These are phyloP conservation scores for Raja brachyura DNA, from an alignment of 2,113 vertebrate genomes.

Conservation along the genomic window DNA sequence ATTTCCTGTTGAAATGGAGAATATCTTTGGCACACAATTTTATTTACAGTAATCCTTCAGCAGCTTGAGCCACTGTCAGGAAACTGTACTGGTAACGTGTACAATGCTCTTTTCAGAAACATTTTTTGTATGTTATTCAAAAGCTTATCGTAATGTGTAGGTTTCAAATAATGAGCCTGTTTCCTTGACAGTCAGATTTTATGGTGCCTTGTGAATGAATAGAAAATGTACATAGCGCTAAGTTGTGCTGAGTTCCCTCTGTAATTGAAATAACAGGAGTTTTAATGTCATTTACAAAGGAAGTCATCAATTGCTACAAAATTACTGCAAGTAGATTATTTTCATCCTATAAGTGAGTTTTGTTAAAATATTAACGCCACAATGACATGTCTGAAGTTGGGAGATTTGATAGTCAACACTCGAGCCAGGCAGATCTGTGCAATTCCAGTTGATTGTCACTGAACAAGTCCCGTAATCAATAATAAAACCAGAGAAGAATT, in stretches of 20 bases:
- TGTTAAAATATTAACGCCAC: background rate
- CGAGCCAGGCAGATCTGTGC: background rate
- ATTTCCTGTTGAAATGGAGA: slow-evolving; percentile 3
- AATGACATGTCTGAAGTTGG: background rate
- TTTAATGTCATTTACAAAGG: background rate
- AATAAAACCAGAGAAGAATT: background rate
- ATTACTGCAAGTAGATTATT: background rate
- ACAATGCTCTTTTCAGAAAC: background rate
- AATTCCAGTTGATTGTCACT: background rate
- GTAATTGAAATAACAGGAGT: background rate
- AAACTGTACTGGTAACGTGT: background rate
- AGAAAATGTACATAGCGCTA: background rate
- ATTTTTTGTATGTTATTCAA: background rate
- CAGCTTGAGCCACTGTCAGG: background rate
- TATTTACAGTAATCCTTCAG: background rate
- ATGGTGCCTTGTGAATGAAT: background rate
- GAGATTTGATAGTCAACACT: background rate
- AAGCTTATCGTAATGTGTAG: background rate
- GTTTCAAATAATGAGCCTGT: background rate
- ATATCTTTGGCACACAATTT: background rate
- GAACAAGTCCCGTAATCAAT: background rate
- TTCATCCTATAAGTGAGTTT: background rate
- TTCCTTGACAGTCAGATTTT: slow-evolving; percentile 6
- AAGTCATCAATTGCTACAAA: background rate
- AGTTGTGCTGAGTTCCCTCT: background rate